A percentile compares a stretch with the other conserved stretches of the same genome.
These are phyloP conservation scores for Dicranocentrus wangi DNA, from an alignment of 2,888 invertebrate species.

Conservation along the genomic window DNA sequence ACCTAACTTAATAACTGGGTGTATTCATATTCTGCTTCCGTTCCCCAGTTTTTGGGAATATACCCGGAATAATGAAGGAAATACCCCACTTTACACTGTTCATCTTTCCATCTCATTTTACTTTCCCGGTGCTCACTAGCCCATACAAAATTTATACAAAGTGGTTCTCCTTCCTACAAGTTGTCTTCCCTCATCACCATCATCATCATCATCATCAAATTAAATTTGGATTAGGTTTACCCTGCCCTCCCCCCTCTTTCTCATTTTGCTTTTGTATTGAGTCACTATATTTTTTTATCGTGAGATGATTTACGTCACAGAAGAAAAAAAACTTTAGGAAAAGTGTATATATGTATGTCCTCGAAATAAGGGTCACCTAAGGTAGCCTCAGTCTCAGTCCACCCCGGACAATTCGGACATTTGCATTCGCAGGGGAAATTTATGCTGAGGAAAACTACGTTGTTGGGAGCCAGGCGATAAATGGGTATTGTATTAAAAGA, in stretches of 20 bases:
- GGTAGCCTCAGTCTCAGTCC: neutral
- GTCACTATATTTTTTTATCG: neutral
- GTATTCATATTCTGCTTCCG: neutral
- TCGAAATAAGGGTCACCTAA: neutral
- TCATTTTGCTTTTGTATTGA: neutral
- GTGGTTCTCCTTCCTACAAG: neutral
- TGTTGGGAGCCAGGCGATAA: constrained; percentile 8
- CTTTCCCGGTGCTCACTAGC: neutral
- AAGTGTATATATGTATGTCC: neutral
- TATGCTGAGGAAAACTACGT: no score
- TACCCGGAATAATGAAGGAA: no score
- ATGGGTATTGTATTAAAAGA: constrained; percentile 6
- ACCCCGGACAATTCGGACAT: no score
- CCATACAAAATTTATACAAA: neutral
- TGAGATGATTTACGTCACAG: neutral
- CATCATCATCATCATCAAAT: constrained; percentile 7
- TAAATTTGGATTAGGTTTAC: constrained; percentile 3
- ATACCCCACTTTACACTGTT: no score
- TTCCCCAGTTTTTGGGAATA: neutral
- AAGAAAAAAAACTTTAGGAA: neutral
- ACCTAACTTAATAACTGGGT: constrained; percentile 25
- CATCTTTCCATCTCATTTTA: neutral
- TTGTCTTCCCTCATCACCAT: neutral
- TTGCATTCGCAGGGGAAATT: no score
- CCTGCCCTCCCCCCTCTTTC: neutral